phyloP scores from a whole-genome alignment of 2,797 vertebrate species.

The Darevskia nairensis region DNA sequence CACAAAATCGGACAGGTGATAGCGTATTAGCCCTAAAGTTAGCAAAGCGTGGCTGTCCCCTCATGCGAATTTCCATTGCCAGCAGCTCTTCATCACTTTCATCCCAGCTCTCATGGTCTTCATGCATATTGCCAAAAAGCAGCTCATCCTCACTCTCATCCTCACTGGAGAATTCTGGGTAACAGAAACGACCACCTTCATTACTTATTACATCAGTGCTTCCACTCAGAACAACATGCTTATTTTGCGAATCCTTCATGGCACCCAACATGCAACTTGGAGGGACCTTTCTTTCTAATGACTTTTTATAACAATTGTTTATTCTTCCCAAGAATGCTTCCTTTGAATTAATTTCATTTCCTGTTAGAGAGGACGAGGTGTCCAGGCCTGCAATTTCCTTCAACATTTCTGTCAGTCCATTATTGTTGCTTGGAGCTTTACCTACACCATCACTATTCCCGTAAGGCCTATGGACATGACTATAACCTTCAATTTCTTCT shows the following conservation, averaged over 20 bases:
- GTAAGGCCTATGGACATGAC: conserved; percentile 79
- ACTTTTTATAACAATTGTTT: conserved; percentile 91
- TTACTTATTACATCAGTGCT: conserved; percentile 93
- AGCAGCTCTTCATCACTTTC: conserved; percentile 98
- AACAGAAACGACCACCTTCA: conserved; percentile 97
- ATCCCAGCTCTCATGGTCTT: conserved; percentile 97
- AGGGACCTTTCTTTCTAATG: conserved; percentile 91
- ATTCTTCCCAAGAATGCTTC: conserved; percentile 94
- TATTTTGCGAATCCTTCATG: conserved; percentile 79
- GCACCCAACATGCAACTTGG: conserved; percentile 89
- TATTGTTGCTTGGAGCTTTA: conserved; percentile 84
- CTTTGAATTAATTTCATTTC: conserved; percentile 81
- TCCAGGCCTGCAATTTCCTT: conserved; percentile 96
- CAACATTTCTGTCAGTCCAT: conserved; percentile 92
- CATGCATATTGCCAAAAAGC: conserved; percentile 78
- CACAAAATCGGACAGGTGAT: conserved; percentile 91
- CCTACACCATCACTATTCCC: conserved; percentile 74
- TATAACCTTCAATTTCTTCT: conserved; percentile 84
- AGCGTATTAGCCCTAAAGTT: conserved; percentile 95
- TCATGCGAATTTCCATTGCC: conserved; percentile 98
- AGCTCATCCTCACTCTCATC: conserved; percentile 89
- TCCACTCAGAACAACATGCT: conserved; percentile 89
- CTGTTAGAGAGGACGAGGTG: conserved; percentile 74
- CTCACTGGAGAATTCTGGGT: conserved; percentile 93
- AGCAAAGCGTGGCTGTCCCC: conserved; percentile 96